phyloP scores from a whole-genome alignment of 2,113 vertebrate species.

The Sinocyclocheilus anshuiensis region DNA sequence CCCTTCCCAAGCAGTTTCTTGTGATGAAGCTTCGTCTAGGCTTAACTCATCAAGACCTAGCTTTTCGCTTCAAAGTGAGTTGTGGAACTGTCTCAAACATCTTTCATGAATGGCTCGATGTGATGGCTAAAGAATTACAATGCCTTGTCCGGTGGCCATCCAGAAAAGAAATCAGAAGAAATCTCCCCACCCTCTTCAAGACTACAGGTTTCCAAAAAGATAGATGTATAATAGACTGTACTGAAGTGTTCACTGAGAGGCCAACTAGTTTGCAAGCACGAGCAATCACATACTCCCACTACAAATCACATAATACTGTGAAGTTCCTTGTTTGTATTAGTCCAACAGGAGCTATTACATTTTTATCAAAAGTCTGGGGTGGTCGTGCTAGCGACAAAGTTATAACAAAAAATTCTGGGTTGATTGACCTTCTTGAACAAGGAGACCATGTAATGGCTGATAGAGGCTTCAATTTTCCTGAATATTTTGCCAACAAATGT shows the following conservation, averaged over 20 bases:
- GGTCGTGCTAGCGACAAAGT: conserved; percentile 35
- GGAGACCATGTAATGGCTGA: conserved; percentile 31
- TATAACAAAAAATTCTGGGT: conserved; percentile 8
- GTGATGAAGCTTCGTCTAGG: conserved; percentile 23
- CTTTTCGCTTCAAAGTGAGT: background rate
- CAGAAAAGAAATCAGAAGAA: background rate
- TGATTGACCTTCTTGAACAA: conserved; percentile 18
- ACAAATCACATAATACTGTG: background rate
- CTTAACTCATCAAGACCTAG: conserved; percentile 13
- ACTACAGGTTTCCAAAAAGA: background rate
- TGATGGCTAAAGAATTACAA: background rate
- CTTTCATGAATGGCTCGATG: background rate
- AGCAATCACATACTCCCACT: too few relatives aligned
- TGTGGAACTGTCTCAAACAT: background rate
- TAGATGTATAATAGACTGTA: too few relatives aligned
- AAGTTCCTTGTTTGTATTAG: conserved; percentile 29
- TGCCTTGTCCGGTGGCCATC: background rate
- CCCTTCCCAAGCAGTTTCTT: conserved; percentile 15
- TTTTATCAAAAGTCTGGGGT: conserved; percentile 37
- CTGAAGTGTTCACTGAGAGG: too few relatives aligned
- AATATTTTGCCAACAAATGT: conserved; percentile 24
- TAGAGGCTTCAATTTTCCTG: conserved; percentile 22
- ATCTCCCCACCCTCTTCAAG: background rate
- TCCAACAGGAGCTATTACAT: conserved; percentile 23
- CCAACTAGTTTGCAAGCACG: too few relatives aligned